Base-by-base conservation (phyloP, 2,797 vertebrate genomes). In the Pseudochirops cupreus region DNA sequence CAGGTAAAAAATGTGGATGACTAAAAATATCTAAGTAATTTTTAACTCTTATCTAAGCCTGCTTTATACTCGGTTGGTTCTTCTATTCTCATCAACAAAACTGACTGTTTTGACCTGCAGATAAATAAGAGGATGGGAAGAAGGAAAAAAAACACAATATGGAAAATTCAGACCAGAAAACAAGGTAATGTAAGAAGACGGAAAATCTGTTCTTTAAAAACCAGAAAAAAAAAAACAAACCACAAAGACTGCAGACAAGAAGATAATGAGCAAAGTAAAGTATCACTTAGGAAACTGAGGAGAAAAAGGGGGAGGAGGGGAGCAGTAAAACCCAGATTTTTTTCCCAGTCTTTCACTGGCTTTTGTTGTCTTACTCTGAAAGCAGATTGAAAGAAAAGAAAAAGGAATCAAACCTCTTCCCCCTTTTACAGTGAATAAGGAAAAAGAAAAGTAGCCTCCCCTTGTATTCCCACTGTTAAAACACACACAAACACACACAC, bases 401-500 rank as follows among this genome's bases (percentile, higher is more conserved):
- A 50, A 93, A 74, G 53, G 95, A n/a, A 14, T 28, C 14, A 31
- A 7, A 18, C 54, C 92, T 95, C 93, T 39, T 55, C 57, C 89
- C 21, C 50, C 0, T 59, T 92, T 89, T 53, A 92, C 26, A 87
- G 18, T 31, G 5, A 92, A 33, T 55, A 91, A 52, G 53, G 59
- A 92, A 67, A 96, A 95, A 95, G 91, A 82, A 46, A 13, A 54
- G 90, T 3, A 39, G 31, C 12, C 90, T 87, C 91, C 91, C n/a
- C 29, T 95, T 26, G 7, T 56, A 28, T 24, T 56, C 55, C 9
- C 39, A 74, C 29, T 62, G 94, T 91, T 90, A 55, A 96, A 92
- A 97, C 93, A 91, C 57, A 94, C 4, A 57, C 59, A 62, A 4
- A 62, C 58, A 58, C 54, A 97, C 93, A 91, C 57, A 94, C 4